These are phyloP conservation scores for Lasioglossum villosulum DNA, from an alignment of 2,888 invertebrate genomes.

Conservation along the genomic window DNA sequence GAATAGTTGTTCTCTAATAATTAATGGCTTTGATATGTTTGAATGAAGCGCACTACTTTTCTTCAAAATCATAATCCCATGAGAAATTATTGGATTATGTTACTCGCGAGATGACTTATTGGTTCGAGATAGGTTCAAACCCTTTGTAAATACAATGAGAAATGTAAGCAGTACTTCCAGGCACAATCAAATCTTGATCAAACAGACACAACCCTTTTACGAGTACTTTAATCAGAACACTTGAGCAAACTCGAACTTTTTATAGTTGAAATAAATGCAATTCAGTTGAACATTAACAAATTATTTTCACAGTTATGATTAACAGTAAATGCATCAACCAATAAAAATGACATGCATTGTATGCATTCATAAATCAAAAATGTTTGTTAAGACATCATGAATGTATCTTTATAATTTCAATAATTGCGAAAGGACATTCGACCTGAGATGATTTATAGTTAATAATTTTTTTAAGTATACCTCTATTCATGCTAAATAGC, in stretches of 20 bases:
- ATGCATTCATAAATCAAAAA: not conserved
- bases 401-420: too few relatives aligned
- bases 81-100: not conserved
- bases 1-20: not conserved
- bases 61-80: not conserved
- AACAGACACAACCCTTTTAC: constrained; percentile 3
- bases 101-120: not conserved
- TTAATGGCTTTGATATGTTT: not conserved
- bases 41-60: not conserved
- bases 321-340: not conserved
- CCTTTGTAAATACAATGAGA: not conserved
- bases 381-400: not conserved
- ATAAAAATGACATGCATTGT: not conserved
- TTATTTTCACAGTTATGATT: not conserved
- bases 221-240: not conserved
- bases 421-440: too few relatives aligned
- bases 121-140: not conserved
- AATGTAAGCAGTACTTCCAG: not conserved
- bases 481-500: not conserved
- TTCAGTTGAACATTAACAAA: not conserved
- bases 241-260: not conserved
- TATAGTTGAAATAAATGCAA: not conserved
- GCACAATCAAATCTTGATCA: not conserved
- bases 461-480: not conserved
- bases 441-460: not conserved